Evolutionary conservation across 2,797 vertebrate species (phyloP).

Genomic region (Ptychobarbus kaznakovi): DNA sequence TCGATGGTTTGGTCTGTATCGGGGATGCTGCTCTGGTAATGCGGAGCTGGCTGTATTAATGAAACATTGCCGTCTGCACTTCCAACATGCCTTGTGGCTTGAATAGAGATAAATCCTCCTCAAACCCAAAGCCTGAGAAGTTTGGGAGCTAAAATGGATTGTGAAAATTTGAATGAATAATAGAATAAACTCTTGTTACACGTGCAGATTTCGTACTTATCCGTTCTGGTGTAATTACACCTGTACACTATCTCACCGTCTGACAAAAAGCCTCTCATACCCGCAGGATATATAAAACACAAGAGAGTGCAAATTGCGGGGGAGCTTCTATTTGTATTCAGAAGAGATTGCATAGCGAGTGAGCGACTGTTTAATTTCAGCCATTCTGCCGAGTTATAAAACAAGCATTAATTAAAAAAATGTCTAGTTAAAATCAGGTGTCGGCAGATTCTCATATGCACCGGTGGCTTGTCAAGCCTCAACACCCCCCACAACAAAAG

Average conservation of each 20-base stretch:
- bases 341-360: slow-evolving; percentile 49
- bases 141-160: slow-evolving; percentile 22
- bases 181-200: slow-evolving; percentile 34
- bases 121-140: slow-evolving; percentile 24
- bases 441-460: slow-evolving; percentile 47
- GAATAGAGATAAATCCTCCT: slow-evolving; percentile 29
- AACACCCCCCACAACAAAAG: slow-evolving; percentile 69
- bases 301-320: slow-evolving; percentile 50
- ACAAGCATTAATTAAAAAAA: slow-evolving; percentile 58
- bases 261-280: slow-evolving; percentile 40
- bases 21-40: slow-evolving; percentile 31
- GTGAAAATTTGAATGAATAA: slow-evolving; percentile 31
- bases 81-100: slow-evolving; percentile 29
- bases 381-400: slow-evolving; percentile 58
- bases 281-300: slow-evolving; percentile 40
- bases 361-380: slow-evolving; percentile 58
- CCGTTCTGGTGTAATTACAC: slow-evolving; percentile 41
- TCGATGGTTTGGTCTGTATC: slow-evolving; percentile 7
- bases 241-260: slow-evolving; percentile 16
- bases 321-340: slow-evolving; percentile 61
- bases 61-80: slow-evolving; percentile 41
- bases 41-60: slow-evolving; percentile 17
- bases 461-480: slow-evolving; percentile 64
- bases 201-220: slow-evolving; percentile 44
- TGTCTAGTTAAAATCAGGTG: slow-evolving; percentile 50